Conservation (phyloP, 2,797 vertebrate species). For the Ataeniobius toweri region DNA sequence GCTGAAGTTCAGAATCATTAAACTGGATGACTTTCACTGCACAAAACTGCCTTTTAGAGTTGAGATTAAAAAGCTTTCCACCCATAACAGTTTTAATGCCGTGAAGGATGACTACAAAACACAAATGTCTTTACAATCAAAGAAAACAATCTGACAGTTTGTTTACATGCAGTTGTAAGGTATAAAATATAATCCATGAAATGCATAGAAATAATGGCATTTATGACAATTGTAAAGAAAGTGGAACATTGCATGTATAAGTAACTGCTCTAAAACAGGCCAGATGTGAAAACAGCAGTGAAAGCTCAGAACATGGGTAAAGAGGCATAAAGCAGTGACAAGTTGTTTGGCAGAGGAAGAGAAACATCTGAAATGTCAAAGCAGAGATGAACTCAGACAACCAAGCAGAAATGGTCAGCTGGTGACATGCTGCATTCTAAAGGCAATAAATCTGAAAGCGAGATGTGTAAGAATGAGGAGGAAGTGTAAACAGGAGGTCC, state of each 20-base stretch:
- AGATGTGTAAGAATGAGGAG: constrained; percentile 42
- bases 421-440: constrained; percentile 72
- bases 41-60: constrained; percentile 40
- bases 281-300: constrained; percentile 40
- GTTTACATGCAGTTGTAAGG: constrained; percentile 30
- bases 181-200: constrained; percentile 16
- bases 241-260: constrained; percentile 23
- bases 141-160: constrained; percentile 13
- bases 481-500: constrained; percentile 34
- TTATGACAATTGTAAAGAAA: constrained; percentile 18
- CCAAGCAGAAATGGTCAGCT: constrained; percentile 60
- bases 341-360: constrained; percentile 29
- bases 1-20: constrained; percentile 54
- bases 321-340: constrained; percentile 39
- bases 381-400: constrained; percentile 53
- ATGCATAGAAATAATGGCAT: constrained; percentile 27
- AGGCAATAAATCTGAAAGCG: constrained; percentile 64
- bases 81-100: not conserved
- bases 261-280: constrained; percentile 23
- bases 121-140: constrained; percentile 36
- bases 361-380: constrained; percentile 42
- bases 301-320: constrained; percentile 28
- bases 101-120: constrained; percentile 16
- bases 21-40: constrained; percentile 48
- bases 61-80: constrained; percentile 6